phyloP scores from a whole-genome alignment of 2,113 vertebrate species.

The Mola mola region DNA sequence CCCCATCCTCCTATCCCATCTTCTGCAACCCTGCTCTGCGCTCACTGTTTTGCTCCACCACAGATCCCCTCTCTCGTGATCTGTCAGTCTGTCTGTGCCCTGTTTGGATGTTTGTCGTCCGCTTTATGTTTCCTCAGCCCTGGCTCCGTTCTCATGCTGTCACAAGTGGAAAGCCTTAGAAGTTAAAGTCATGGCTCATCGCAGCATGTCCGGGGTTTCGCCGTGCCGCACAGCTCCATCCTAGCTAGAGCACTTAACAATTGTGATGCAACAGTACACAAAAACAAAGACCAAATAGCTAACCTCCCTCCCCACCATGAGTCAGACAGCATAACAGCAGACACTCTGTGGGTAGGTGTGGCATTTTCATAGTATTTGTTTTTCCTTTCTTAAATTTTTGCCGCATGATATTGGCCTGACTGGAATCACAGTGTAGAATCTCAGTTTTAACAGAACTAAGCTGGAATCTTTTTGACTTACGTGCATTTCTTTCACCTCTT shows the following conservation, averaged over 20 bases:
- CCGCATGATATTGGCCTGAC: conserved; percentile 63
- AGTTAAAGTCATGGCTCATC: conserved; percentile 45
- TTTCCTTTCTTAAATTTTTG: conserved; percentile 33
- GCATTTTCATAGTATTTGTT: conserved; percentile 13
- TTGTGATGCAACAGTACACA: conserved; percentile 33
- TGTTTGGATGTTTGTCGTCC: conserved; percentile 47
- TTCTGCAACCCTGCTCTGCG: conserved; percentile 48
- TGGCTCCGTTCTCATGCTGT: conserved; percentile 52
- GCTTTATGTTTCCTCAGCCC: conserved; percentile 33
- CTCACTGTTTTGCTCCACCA: conserved; percentile 23
- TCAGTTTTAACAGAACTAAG: conserved; percentile 60
- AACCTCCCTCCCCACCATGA: conserved; percentile 11
- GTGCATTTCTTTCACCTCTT: conserved; percentile 76
- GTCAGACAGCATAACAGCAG: conserved; percentile 43
- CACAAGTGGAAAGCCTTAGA: conserved; percentile 68
- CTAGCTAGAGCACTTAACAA: conserved; percentile 62
- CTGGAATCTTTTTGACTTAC: conserved; percentile 69
- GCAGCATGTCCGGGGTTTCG: conserved; percentile 49
- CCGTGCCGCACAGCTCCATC: conserved; percentile 51
- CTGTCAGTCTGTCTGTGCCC: conserved; percentile 39
- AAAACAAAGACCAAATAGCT: conserved; percentile 18
- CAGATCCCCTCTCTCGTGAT: conserved; percentile 28
- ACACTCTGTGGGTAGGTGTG: conserved; percentile 12
- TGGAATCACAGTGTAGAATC: conserved; percentile 72
- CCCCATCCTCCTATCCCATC: conserved; percentile 28